phyloP scores from a whole-genome alignment of 2,888 invertebrate species.

The Calameuta filiformis region DNA sequence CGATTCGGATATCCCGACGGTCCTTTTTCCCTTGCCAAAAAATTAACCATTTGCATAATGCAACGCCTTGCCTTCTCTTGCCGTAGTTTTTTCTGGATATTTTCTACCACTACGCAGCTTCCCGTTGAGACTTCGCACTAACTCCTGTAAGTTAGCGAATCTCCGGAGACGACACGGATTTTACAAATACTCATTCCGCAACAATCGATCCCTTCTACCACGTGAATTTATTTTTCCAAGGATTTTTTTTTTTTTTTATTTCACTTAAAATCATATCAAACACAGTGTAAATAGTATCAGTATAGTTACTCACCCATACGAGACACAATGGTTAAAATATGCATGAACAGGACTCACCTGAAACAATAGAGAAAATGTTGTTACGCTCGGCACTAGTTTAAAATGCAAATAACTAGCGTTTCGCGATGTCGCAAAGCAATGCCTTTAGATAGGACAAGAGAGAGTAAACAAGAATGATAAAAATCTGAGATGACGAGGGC shows the following conservation, averaged over 20 bases:
- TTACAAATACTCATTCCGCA: neutral
- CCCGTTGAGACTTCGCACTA: neutral
- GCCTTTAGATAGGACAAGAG: slow-evolving; percentile 2
- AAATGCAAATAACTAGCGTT: slow-evolving; percentile 27
- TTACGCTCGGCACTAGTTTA: slow-evolving; percentile 21
- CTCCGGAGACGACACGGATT: neutral
- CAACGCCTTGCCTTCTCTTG: slow-evolving; percentile 20
- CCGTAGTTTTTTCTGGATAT: neutral
- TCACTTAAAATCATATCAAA: neutral
- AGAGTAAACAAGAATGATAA: slow-evolving; percentile 18
- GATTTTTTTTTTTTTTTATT: neutral
- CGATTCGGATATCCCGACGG: neutral
- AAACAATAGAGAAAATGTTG: slow-evolving; percentile 35
- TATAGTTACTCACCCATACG: neutral
- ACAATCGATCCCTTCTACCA: neutral
- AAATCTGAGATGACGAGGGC: neutral
- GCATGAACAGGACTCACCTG: slow-evolving; percentile 37
- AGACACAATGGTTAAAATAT: slow-evolving; percentile 23
- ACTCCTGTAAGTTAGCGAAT: neutral
- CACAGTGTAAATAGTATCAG: neutral
- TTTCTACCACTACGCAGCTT: neutral
- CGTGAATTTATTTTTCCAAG: neutral
- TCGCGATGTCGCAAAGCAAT: neutral
- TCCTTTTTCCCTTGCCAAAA: slow-evolving; percentile 6
- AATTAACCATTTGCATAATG: slow-evolving; percentile 31